Conservation (phyloP, 2,113 vertebrate genomes). For the Micronycteris hirsuta region DNA sequence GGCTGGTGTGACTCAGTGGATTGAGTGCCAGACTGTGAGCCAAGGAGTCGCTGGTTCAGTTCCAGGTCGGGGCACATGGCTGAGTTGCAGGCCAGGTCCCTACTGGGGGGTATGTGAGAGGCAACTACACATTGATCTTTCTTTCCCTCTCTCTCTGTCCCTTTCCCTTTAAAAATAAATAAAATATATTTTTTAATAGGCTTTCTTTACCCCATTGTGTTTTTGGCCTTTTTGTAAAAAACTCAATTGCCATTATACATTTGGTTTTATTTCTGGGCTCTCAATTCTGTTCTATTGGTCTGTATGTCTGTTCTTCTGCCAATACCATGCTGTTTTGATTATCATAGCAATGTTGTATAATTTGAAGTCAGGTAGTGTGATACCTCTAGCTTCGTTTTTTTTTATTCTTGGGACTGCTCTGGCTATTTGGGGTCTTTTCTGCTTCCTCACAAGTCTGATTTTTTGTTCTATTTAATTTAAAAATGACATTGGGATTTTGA, state of each 20-base stretch:
- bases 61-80: too few species aligned
- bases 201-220: background rate
- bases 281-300: background rate
- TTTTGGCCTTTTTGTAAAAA: background rate
- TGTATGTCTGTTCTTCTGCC: background rate
- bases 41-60: too few species aligned
- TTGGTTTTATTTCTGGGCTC: background rate
- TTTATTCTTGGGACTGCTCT: background rate
- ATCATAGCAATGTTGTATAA: background rate
- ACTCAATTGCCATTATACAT: background rate
- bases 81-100: too few species aligned
- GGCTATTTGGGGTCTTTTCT: background rate
- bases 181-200: too few species aligned
- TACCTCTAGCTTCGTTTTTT: background rate
- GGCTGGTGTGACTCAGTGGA: too few species aligned
- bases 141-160: too few species aligned
- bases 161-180: too few species aligned
- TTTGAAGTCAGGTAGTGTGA: background rate
- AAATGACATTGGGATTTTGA: background rate
- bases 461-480: background rate
- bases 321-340: background rate
- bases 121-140: too few species aligned
- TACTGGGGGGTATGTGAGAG: too few species aligned
- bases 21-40: too few species aligned
- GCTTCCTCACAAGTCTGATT: background rate